Evolutionary conservation across 2,797 vertebrate genomes (phyloP).

Genomic region (Leuciscus waleckii): DNA sequence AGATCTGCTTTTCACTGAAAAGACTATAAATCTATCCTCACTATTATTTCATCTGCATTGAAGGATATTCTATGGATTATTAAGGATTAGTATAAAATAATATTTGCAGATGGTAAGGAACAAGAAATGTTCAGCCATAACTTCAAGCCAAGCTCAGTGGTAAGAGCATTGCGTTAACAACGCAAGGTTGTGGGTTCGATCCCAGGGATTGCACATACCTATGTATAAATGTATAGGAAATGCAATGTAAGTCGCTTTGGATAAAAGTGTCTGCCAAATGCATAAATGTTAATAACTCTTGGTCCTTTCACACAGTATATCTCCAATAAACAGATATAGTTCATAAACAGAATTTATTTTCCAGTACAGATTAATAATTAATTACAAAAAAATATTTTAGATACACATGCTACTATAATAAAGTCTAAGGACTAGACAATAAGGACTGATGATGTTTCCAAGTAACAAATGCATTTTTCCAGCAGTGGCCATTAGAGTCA

Average conservation of each 20-base stretch:
- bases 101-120: conserved; percentile 50
- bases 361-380: background rate
- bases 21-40: background rate
- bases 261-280: no score
- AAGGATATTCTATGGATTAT: conserved; percentile 57
- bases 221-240: no score
- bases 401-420: background rate
- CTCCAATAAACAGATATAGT: background rate
- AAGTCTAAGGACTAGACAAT: background rate
- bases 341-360: background rate
- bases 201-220: no score
- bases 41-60: conserved; percentile 47
- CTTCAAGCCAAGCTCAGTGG: no score
- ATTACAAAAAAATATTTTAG: background rate
- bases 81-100: conserved; percentile 65
- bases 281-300: no score
- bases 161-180: no score
- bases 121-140: background rate
- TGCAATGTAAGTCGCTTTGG: no score
- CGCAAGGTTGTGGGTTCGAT: no score
- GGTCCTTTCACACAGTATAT: background rate
- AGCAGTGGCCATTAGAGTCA: no score
- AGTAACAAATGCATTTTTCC: background rate
- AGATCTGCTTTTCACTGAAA: background rate
- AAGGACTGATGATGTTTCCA: background rate